phyloP scores from a whole-genome alignment of 2,888 invertebrate genomes.

The Ophion ventricosus region DNA sequence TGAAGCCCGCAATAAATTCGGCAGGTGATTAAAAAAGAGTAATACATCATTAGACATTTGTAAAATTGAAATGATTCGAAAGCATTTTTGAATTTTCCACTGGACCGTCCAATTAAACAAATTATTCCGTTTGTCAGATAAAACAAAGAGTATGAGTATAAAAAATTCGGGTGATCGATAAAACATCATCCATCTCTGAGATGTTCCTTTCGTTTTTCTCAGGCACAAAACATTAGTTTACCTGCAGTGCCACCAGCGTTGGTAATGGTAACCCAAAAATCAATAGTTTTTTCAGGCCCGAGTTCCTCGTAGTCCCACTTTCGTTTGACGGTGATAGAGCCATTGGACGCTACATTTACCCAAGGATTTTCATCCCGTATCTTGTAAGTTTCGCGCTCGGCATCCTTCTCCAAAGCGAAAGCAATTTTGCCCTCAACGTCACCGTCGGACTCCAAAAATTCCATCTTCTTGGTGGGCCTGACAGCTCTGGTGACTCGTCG shows the following conservation, averaged over 20 bases:
- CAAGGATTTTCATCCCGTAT: conserved; percentile 97
- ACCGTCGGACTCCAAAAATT: conserved; percentile 96
- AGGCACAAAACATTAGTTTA: conserved; percentile 77
- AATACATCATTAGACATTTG: too few species aligned
- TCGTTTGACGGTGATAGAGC: conserved; percentile 96
- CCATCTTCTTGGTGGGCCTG: conserved; percentile 96
- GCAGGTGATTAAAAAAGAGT: background rate
- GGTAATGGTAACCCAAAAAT: conserved; percentile 97
- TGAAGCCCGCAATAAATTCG: background rate
- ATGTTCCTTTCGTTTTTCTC: background rate
- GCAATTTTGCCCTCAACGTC: conserved; percentile 94
- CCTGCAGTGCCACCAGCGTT: conserved; percentile 89
- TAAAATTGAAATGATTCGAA: too few species aligned
- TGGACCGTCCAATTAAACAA: background rate
- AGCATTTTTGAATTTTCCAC: too few species aligned
- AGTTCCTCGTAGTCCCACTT: conserved; percentile 98
- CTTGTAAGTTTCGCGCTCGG: conserved; percentile 95
- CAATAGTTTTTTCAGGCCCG: conserved; percentile 96
- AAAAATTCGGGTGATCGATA: background rate
- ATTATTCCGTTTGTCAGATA: background rate
- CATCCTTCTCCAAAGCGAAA: conserved; percentile 95
- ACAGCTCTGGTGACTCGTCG: conserved; percentile 91
- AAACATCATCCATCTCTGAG: conserved; percentile 8
- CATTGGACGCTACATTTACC: conserved; percentile 96
- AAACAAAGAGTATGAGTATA: background rate